Conservation (phyloP, 2,113 vertebrate genomes). For the Orthonyx spaldingii region DNA sequence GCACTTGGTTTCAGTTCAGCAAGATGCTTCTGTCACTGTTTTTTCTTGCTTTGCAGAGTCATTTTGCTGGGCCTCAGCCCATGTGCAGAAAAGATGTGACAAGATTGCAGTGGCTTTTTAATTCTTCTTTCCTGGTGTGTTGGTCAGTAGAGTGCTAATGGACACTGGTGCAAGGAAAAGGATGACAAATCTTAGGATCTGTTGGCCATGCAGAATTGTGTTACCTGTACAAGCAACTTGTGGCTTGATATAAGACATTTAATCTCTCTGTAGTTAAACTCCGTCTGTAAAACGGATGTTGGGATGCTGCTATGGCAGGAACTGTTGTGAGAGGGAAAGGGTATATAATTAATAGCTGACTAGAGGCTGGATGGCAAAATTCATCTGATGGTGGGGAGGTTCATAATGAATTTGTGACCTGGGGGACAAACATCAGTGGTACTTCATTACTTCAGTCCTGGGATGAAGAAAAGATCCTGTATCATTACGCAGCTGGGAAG, state of each 20-base stretch:
- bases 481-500: background rate
- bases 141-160: background rate
- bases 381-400: background rate
- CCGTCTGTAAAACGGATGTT: slow-evolving; percentile 3
- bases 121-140: background rate
- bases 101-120: background rate
- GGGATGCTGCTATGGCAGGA: background rate
- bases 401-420: slow-evolving; percentile 54
- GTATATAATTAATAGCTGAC: slow-evolving; percentile 46
- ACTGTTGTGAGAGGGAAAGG: background rate
- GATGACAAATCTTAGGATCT: background rate
- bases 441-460: slow-evolving; percentile 26
- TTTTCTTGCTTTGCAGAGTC: background rate
- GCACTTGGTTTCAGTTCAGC: background rate
- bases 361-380: slow-evolving; percentile 37
- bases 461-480: background rate
- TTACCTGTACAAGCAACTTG: background rate
- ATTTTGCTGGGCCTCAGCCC: background rate
- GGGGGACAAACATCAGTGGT: slow-evolving; percentile 12
- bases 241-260: slow-evolving; percentile 3
- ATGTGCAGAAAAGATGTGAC: background rate
- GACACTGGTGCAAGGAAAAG: background rate
- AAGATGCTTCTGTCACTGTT: background rate
- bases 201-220: background rate
- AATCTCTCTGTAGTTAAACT: slow-evolving; percentile 7